phyloP scores from a whole-genome alignment of 1,140 invertebrate species.

The Cyclargus thomasi region DNA sequence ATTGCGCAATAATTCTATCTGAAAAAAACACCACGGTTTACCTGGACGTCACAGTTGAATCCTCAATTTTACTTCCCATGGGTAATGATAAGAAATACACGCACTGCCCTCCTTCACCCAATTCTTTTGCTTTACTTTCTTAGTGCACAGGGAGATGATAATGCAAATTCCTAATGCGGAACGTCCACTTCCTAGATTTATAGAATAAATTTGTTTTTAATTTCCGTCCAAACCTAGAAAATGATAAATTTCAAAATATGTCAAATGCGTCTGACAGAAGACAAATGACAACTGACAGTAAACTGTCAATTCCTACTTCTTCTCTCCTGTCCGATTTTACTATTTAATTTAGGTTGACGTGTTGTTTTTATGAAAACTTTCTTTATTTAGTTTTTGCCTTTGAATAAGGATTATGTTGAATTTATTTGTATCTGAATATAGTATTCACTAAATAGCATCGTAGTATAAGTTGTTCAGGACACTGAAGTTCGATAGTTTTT shows the following conservation, averaged over 20 bases:
- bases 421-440: too few relatives aligned
- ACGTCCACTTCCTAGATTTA: conserved; percentile 2
- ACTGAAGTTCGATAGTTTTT: too few relatives aligned
- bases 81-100: conserved; percentile 38
- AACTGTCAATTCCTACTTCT: not conserved
- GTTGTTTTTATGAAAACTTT: too few relatives aligned
- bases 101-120: not conserved
- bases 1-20: conserved; percentile 31
- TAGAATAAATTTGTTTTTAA: not conserved
- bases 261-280: not conserved
- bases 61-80: conserved; percentile 64
- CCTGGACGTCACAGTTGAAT: conserved; percentile 52
- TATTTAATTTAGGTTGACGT: too few relatives aligned
- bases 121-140: not conserved
- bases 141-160: not conserved
- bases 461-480: too few relatives aligned
- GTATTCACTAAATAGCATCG: too few relatives aligned
- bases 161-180: not conserved
- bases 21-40: conserved; percentile 24
- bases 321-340: not conserved
- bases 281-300: not conserved
- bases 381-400: too few relatives aligned
- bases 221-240: not conserved
- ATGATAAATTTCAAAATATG: not conserved
- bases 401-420: too few relatives aligned